phyloP scores from a whole-genome alignment of 2,888 invertebrate genomes.

The Drosophila niveifrons region DNA sequence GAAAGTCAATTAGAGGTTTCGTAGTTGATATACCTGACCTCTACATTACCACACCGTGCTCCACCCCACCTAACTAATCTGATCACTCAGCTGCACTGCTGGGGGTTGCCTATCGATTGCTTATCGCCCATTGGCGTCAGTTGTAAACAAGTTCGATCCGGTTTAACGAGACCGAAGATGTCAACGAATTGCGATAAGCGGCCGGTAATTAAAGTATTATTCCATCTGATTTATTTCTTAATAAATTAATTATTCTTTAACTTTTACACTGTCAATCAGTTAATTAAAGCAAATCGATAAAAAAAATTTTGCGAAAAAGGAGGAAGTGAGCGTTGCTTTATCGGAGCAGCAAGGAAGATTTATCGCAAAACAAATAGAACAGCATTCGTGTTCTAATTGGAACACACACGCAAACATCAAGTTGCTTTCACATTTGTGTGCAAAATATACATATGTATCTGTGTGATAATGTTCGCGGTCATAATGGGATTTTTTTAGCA shows the following conservation, averaged over 20 bases:
- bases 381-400: constrained; percentile 11
- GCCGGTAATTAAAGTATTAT: constrained; percentile 10
- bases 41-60: background rate
- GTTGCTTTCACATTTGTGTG: background rate
- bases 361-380: constrained; percentile 8
- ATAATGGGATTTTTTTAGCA: constrained; percentile 13
- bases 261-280: background rate
- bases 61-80: background rate
- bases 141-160: constrained; percentile 61
- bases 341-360: background rate
- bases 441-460: background rate
- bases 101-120: constrained; percentile 19
- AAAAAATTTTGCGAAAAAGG: background rate
- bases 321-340: background rate
- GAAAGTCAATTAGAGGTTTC: constrained; percentile 67
- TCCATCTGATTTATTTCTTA: background rate
- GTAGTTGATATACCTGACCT: constrained; percentile 10
- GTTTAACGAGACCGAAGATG: constrained; percentile 25
- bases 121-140: constrained; percentile 52
- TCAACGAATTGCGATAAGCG: constrained; percentile 15
- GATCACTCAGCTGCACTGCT: constrained; percentile 5
- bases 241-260: background rate
- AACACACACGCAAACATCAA: background rate
- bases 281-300: background rate
- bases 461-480: constrained; percentile 8